Percentiles rank a stretch among this genome's conserved stretches.
These are phyloP conservation scores for Julus scanicus DNA, from an alignment of 2,888 invertebrate genomes.

Conservation along the genomic window DNA sequence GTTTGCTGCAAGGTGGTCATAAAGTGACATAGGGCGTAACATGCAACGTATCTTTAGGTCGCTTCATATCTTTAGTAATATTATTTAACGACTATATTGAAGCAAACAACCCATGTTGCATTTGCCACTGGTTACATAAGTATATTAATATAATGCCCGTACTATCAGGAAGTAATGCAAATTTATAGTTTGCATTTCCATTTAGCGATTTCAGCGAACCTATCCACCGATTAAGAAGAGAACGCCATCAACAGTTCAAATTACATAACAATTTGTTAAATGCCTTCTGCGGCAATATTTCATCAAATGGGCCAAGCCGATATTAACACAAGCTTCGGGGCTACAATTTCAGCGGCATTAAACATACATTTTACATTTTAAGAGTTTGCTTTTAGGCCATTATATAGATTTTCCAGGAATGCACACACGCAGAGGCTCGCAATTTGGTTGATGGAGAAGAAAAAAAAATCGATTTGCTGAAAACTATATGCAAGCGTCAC, in stretches of 20 bases:
- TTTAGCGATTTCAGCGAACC: slow-evolving; percentile 7
- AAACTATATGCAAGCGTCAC: neutral
- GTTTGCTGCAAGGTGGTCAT: no score
- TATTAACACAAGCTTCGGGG: neutral
- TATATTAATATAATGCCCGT: neutral
- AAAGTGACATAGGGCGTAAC: no score
- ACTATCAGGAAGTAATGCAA: slow-evolving; percentile 1
- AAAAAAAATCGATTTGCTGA: slow-evolving; percentile 37
- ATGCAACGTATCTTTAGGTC: no score
- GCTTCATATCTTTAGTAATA: neutral
- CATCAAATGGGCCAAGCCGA: neutral
- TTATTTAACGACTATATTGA: neutral
- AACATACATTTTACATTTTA: slow-evolving; percentile 36
- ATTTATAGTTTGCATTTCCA: neutral
- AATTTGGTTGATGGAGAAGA: neutral
- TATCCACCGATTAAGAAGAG: neutral
- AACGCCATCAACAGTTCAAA: neutral
- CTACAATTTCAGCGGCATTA: slow-evolving; percentile 1
- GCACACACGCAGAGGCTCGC: slow-evolving; percentile 16
- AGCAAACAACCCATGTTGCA: neutral
- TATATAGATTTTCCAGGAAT: slow-evolving; percentile 45
- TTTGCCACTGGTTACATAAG: neutral
- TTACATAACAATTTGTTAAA: slow-evolving; percentile 18
- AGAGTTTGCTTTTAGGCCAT: neutral
- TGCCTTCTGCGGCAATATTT: neutral